A percentile compares a stretch with the other conserved stretches of the same genome.
Conservation (phyloP, 2,797 vertebrate species). For the Ispidina lecontei region DNA sequence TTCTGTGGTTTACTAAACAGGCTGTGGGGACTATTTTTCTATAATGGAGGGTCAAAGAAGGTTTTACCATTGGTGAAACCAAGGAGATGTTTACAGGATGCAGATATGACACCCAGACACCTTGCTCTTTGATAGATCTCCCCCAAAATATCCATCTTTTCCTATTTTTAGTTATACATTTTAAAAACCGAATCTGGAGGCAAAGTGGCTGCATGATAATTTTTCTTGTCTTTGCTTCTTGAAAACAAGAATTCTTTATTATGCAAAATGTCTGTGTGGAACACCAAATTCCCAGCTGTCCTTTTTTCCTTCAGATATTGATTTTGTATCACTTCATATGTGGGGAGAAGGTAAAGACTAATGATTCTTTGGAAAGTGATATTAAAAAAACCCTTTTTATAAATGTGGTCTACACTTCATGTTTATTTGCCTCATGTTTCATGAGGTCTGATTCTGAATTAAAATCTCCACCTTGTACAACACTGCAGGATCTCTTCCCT, state of each 20-base stretch:
- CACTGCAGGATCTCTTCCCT: neutral
- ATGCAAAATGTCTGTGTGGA: neutral
- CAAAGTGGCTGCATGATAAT: neutral
- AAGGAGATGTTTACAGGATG: neutral
- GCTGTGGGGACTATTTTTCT: neutral
- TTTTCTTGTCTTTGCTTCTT: neutral
- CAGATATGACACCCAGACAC: neutral
- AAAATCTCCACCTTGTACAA: neutral
- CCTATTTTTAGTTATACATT: neutral
- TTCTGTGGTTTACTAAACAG: conserved; percentile 23
- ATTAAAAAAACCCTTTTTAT: neutral
- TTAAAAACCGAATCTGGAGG: neutral
- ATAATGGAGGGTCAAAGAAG: neutral
- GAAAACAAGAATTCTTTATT: neutral
- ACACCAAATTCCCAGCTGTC: neutral
- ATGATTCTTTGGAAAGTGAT: neutral
- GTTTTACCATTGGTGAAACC: neutral
- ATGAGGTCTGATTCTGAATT: neutral
- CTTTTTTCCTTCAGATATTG: neutral
- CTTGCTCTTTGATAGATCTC: neutral
- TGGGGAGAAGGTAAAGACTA: neutral
- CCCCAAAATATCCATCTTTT: neutral
- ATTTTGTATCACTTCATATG: neutral
- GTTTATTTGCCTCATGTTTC: neutral
- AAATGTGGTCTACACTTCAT: neutral